phyloP scores from a whole-genome alignment of 1,140 invertebrate species.

The Listronotus bonariensis region DNA sequence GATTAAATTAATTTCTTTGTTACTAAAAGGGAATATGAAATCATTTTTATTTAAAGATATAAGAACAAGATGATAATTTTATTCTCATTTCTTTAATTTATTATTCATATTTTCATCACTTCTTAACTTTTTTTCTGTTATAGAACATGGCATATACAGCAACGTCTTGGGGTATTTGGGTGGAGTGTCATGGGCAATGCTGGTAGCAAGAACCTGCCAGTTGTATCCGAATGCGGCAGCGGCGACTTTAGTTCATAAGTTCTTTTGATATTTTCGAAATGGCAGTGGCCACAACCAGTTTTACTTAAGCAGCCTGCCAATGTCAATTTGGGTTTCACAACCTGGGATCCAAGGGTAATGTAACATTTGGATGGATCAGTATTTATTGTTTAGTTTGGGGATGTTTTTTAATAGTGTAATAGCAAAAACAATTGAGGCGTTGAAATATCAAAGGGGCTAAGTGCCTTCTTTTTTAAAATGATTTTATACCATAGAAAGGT shows the following conservation, averaged over 20 bases:
- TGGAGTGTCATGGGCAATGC: conserved; percentile 99
- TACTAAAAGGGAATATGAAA: too few relatives aligned
- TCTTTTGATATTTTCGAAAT: conserved; percentile 97
- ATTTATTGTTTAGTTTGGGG: neutral
- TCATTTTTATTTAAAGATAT: too few relatives aligned
- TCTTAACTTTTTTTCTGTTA: conserved; percentile 52
- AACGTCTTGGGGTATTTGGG: conserved; percentile 98
- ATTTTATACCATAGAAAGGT: too few relatives aligned
- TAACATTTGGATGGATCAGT: too few relatives aligned
- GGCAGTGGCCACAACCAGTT: conserved; percentile 98
- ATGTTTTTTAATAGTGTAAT: too few relatives aligned
- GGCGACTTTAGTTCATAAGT: conserved; percentile 94
- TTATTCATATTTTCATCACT: too few relatives aligned
- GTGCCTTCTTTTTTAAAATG: too few relatives aligned
- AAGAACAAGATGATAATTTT: too few relatives aligned
- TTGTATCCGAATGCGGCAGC: conserved; percentile 97
- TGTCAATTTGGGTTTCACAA: conserved; percentile 86
- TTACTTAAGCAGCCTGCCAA: conserved; percentile 89
- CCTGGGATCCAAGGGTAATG: conserved; percentile 90
- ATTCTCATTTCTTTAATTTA: too few relatives aligned
- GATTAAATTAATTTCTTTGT: too few relatives aligned
- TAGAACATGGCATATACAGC: conserved; percentile 95
- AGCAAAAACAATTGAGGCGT: too few relatives aligned
- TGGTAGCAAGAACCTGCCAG: conserved; percentile 97
- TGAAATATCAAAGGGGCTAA: too few relatives aligned